phyloP scores from a whole-genome alignment of 2,797 vertebrate species.

The Galagoides demidoff region DNA sequence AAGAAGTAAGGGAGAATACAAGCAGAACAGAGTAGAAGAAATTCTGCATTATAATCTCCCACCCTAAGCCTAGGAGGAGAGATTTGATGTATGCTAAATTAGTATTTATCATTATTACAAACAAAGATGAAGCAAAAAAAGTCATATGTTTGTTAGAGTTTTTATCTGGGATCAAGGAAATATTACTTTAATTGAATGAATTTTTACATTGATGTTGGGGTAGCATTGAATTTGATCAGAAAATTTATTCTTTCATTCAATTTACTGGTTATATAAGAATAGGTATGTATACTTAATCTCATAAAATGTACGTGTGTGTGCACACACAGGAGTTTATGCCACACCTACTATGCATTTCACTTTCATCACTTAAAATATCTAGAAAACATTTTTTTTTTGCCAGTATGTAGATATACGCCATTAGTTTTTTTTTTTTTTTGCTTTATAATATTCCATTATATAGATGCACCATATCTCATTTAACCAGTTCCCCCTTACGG shows the following conservation, averaged over 20 bases:
- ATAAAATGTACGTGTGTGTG: neutral
- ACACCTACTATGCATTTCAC: neutral
- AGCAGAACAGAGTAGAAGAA: neutral
- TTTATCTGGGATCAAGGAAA: neutral
- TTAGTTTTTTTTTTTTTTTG: neutral
- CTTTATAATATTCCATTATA: neutral
- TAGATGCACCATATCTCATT: neutral
- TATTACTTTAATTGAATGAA: neutral
- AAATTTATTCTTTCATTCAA: neutral
- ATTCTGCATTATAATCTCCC: neutral
- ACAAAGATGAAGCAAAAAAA: neutral
- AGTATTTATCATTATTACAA: neutral
- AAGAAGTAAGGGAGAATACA: neutral
- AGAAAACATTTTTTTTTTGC: neutral
- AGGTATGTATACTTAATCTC: neutral
- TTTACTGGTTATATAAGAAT: neutral
- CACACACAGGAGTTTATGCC: neutral
- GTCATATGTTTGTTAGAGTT: neutral
- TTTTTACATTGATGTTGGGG: neutral
- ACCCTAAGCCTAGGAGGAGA: neutral
- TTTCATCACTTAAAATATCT: neutral
- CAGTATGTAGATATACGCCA: neutral
- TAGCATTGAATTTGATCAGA: neutral
- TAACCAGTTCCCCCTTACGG: neutral
- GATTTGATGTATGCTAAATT: slow-evolving; percentile 23